Conservation (phyloP, 1,140 invertebrate species). For the Brachionus rotundiformis region DNA sequence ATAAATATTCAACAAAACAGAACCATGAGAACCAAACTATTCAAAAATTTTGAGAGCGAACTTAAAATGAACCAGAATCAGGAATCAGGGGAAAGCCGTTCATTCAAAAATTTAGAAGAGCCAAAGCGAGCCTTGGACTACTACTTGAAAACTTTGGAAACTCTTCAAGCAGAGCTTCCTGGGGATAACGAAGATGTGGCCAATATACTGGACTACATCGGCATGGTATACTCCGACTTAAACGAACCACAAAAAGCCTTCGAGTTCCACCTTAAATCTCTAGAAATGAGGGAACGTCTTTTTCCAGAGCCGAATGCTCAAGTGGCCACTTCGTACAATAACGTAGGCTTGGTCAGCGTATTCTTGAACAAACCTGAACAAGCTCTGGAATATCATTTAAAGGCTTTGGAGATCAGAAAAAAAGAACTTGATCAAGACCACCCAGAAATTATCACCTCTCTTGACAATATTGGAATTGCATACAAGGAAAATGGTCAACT, state of each 20-base stretch:
- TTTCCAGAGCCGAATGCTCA: neutral
- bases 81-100: neutral
- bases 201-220: constrained; percentile 14
- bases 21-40: neutral
- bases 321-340: constrained; percentile 17
- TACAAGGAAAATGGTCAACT: neutral
- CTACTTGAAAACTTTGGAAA: neutral
- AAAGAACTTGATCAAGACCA: neutral
- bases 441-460: neutral
- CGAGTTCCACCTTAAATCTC: neutral
- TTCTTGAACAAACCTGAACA: neutral
- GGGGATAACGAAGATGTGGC: neutral
- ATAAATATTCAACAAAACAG: constrained; percentile 6
- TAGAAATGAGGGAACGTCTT: neutral
- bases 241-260: constrained; percentile 1
- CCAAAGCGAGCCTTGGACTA: constrained; percentile 35
- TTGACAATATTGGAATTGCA: constrained; percentile 11
- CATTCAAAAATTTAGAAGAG: constrained; percentile 32
- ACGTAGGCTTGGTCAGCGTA: neutral
- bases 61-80: neutral
- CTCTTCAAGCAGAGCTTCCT: neutral
- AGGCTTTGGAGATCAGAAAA: neutral
- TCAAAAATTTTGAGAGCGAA: neutral
- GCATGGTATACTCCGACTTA: constrained; percentile 22
- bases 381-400: neutral